Evolutionary conservation across 2,888 invertebrate genomes (phyloP).

Genomic region (Trichopoda pennipes): DNA sequence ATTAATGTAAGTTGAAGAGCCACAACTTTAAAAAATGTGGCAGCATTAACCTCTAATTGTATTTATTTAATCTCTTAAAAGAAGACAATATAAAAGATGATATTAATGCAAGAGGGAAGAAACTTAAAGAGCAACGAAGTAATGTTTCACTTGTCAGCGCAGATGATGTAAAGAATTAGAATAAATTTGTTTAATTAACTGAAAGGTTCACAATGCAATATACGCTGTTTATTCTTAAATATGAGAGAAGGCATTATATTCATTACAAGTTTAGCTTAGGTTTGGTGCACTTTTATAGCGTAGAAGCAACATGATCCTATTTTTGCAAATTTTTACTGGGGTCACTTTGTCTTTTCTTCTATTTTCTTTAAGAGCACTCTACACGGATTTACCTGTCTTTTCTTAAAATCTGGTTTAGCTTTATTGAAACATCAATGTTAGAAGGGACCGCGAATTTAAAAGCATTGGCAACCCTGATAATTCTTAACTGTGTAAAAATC

Average conservation of each 20-base stretch:
- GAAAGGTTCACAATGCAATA: not conserved
- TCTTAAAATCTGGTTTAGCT: no score
- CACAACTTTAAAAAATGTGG: slow-evolving; percentile 34
- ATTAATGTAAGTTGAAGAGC: slow-evolving; percentile 8
- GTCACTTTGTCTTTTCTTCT: no score
- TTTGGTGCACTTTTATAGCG: no score
- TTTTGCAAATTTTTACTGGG: no score
- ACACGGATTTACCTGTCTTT: no score
- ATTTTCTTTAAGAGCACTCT: no score
- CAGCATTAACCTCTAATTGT: slow-evolving; percentile 48
- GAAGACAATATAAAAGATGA: slow-evolving; percentile 5
- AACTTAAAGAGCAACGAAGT: not conserved
- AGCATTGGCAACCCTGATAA: slow-evolving; percentile 10
- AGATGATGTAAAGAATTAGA: not conserved
- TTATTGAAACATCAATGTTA: no score
- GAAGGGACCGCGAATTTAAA: not conserved
- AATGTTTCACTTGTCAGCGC: not conserved
- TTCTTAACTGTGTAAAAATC: not conserved
- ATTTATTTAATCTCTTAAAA: slow-evolving; percentile 37
- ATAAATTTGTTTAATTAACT: not conserved
- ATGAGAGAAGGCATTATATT: no score
- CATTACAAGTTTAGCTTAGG: no score
- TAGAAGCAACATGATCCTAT: no score
- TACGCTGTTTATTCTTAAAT: no score
- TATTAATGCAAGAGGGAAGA: not conserved